Evolutionary conservation across 2,888 invertebrate species (phyloP).

Genomic region (Drosophila rubida): DNA sequence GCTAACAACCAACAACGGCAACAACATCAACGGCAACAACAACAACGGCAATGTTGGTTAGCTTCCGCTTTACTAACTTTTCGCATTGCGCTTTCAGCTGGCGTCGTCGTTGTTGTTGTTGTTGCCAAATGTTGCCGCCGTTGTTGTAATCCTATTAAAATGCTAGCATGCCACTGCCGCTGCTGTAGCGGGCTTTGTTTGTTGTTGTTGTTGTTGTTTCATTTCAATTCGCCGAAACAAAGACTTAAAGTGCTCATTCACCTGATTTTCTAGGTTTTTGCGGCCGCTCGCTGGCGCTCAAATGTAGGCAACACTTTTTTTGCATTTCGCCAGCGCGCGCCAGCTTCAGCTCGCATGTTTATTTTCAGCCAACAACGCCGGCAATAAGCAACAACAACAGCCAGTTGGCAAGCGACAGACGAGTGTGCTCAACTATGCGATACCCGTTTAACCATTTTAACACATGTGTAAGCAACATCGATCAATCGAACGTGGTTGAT

Average conservation of each 20-base stretch:
- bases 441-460: background rate
- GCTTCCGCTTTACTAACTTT: conserved; percentile 74
- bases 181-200: conserved; percentile 43
- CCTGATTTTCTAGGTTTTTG: conserved; percentile 73
- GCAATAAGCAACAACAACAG: conserved; percentile 18
- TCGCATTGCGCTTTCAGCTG: conserved; percentile 64
- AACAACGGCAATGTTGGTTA: conserved; percentile 38
- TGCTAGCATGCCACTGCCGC: conserved; percentile 39
- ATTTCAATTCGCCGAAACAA: conserved; percentile 78
- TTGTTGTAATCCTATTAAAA: conserved; percentile 70
- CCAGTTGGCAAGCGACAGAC: too few relatives aligned
- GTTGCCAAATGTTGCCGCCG: conserved; percentile 50
- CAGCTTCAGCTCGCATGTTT: conserved; percentile 60
- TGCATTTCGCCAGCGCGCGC: conserved; percentile 34
- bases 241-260: conserved; percentile 79
- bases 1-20: conserved; percentile 35
- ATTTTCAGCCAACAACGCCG: conserved; percentile 59
- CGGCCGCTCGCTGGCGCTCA: conserved; percentile 40
- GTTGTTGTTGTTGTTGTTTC: conserved; percentile 75
- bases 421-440: background rate
- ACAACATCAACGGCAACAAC: conserved; percentile 32
- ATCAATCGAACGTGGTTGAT: too few relatives aligned
- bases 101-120: conserved; percentile 10
- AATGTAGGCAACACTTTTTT: conserved; percentile 52
- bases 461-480: too few relatives aligned